phyloP scores from a whole-genome alignment of 2,888 invertebrate genomes.

The Eupithecia centaureata region DNA sequence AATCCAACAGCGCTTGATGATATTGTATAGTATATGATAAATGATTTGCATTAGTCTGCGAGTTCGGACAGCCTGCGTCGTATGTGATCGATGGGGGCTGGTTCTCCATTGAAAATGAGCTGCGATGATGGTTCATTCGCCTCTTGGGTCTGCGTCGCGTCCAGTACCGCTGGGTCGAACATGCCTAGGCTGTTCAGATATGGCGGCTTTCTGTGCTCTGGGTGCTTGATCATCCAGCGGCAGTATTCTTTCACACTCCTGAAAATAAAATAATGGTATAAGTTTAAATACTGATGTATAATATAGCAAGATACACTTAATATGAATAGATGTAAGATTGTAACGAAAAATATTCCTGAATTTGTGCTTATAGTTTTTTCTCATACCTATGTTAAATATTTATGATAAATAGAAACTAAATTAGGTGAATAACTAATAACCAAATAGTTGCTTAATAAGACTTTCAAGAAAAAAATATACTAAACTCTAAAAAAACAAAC shows the following conservation, averaged over 20 bases:
- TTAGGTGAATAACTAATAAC: no score
- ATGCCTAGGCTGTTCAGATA: conserved; percentile 82
- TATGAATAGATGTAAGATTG: no score
- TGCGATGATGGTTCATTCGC: conserved; percentile 34
- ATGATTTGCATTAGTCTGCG: conserved; percentile 48
- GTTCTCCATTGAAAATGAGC: conserved; percentile 45
- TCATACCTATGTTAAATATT: no score
- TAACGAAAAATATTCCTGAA: not conserved
- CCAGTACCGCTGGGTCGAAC: conserved; percentile 72
- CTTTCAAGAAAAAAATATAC: no score
- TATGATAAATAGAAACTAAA: no score
- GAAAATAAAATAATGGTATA: conserved; percentile 35
- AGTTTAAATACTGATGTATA: not conserved
- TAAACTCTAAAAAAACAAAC: no score
- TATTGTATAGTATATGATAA: not conserved
- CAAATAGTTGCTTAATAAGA: no score
- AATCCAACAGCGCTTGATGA: not conserved
- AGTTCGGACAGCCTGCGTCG: conserved; percentile 65
- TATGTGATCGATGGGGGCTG: conserved; percentile 65
- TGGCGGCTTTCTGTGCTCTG: conserved; percentile 79
- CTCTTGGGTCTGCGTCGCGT: conserved; percentile 69
- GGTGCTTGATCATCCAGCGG: conserved; percentile 83
- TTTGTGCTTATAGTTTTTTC: no score
- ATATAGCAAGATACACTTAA: no score
- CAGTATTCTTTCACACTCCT: conserved; percentile 85